Evolutionary conservation across 2,888 invertebrate genomes (phyloP), one percentile per base, ranked within the genome.

Genomic region (Lepidocyrtinus sp.): DNA sequence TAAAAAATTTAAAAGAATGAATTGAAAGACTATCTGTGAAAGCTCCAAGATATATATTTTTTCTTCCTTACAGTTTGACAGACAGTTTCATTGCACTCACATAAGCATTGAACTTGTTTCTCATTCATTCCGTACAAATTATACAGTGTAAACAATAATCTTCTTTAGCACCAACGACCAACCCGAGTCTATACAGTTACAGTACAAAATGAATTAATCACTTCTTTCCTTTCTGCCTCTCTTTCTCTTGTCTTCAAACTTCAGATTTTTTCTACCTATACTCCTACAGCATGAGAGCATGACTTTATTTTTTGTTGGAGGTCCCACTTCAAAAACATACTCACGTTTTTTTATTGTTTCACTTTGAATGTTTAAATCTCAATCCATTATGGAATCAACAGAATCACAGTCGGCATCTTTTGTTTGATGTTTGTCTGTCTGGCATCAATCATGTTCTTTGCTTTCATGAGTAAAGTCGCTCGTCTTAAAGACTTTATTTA

Each of bases 141-240:
- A 61, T 72, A 59, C 70, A 61, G 45, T 72, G 77, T 72, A 77
- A 77, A 77, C 77, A 77, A 72, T 77, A 77, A 67, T 65, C 71
- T 70, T 59, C 65, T 61, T 72, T n/a, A n/a, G n/a, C n/a, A n/a
- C n/a, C n/a, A n/a, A n/a, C n/a, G n/a, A n/a, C 71, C 59, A 67
- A 65, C 69, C 59, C 55, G 27, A 70, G 55, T 72, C 67, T 67
- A 77, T 65, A 70, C 77, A 77, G 71, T 67, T 67, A n/a, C n/a
- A n/a, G n/a, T n/a, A n/a, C n/a, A n/a, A 65, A 77, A 77, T 77
- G 77, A 77, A 72, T 77, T 72, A 77, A 77, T 77, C 77, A 24
- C 77, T 65, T 22, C 12, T 45, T 45, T 45, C 12, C 5, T 45
- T 45, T 12, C 12, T 45, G 45, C 45, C 12, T 12, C 45, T 45